Evolutionary conservation across 1,140 invertebrate genomes (phyloP).

Genomic region (Heliconius eleuchia): DNA sequence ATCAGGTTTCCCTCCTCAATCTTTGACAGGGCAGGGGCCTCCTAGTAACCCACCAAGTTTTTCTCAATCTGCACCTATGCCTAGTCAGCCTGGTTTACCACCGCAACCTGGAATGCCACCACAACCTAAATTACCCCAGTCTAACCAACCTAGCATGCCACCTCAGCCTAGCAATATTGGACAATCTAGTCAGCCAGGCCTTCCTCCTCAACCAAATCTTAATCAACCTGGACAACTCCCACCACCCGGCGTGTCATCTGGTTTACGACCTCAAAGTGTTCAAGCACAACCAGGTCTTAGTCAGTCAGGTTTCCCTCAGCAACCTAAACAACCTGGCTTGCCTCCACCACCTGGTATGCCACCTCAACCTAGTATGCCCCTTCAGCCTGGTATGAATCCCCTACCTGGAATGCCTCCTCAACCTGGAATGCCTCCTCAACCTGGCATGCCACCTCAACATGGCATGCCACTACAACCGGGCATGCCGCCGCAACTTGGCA

Average conservation of each 20-base stretch:
- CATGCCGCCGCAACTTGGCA: conserved; percentile 35
- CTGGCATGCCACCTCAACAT: conserved; percentile 42
- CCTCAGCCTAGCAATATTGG: conserved; percentile 29
- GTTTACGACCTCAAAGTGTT: conserved; percentile 5
- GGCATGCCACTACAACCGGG: conserved; percentile 50
- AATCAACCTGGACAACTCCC: conserved; percentile 17
- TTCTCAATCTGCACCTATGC: conserved; percentile 39
- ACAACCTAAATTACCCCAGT: conserved; percentile 20
- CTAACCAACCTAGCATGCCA: conserved; percentile 23
- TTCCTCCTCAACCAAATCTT: conserved; percentile 6
- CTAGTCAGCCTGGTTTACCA: conserved; percentile 37
- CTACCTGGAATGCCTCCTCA: conserved; percentile 39
- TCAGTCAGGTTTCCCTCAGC: conserved; percentile 41
- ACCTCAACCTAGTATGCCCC: conserved; percentile 34
- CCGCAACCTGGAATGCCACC: conserved; percentile 23
- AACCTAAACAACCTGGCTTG: conserved; percentile 46
- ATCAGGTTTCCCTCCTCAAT: conserved; percentile 36
- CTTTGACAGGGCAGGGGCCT: conserved; percentile 19
- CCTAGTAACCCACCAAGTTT: conserved; percentile 15
- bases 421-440: conserved; percentile 39
- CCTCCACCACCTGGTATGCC: conserved; percentile 51
- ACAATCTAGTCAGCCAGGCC: conserved; percentile 15
- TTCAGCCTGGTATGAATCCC: conserved; percentile 43
- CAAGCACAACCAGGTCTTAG: conserved; percentile 32
- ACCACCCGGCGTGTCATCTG: conserved; percentile 28